Conservation (phyloP, 2,797 vertebrate genomes). For the Parotocinclus haroldoi region DNA sequence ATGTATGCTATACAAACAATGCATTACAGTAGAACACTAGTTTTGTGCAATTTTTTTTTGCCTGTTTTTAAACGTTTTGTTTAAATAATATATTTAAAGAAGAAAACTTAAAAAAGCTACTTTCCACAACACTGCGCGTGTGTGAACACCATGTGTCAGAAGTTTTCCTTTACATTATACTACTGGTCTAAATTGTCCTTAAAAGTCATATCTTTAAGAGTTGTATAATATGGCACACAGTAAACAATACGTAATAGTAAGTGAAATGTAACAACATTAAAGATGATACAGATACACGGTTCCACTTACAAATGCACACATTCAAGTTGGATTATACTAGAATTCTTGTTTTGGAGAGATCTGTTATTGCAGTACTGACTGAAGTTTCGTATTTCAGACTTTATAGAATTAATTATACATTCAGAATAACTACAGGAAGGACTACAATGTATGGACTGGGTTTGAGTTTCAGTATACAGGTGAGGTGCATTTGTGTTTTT, state of each 20-base stretch:
- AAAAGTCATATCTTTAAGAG: constrained; percentile 10
- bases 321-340: constrained; percentile 11
- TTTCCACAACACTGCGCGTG: neutral
- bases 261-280: constrained; percentile 46
- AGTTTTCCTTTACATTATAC: neutral
- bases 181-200: neutral
- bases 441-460: neutral
- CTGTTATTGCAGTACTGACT: too few species aligned
- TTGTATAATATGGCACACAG: constrained; percentile 29
- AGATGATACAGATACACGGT: constrained; percentile 51
- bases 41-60: neutral
- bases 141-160: neutral
- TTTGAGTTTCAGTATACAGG: constrained; percentile 22
- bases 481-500: constrained; percentile 22
- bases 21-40: constrained; percentile 11
- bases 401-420: too few species aligned
- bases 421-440: too few species aligned
- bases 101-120: neutral
- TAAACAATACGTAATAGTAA: constrained; percentile 34
- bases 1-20: constrained; percentile 22
- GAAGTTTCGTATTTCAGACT: too few species aligned
- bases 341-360: too few species aligned
- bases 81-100: neutral
- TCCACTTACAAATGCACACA: constrained; percentile 25
- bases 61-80: neutral